A percentile compares a stretch with the other conserved stretches of the same genome.
These are phyloP conservation scores for Coracopsis vasa DNA, from an alignment of 2,113 vertebrate genomes.

Conservation along the genomic window DNA sequence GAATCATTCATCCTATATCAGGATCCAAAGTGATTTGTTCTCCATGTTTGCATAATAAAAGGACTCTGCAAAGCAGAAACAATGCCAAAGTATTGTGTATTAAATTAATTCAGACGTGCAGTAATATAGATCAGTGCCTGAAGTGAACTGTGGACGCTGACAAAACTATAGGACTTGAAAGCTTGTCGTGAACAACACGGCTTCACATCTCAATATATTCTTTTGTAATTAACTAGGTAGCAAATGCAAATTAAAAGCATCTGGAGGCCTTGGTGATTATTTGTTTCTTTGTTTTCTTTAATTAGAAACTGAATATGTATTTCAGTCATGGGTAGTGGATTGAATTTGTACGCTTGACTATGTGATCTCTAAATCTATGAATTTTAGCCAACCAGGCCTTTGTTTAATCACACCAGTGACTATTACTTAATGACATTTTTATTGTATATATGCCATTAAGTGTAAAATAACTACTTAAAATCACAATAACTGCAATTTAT, in stretches of 20 bases:
- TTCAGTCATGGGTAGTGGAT: neutral
- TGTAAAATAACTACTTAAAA: neutral
- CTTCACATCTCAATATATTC: neutral
- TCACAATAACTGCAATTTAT: neutral
- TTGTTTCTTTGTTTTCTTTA: neutral
- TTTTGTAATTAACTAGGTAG: neutral
- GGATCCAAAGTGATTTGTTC: neutral
- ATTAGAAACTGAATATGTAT: neutral
- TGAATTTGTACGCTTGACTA: neutral
- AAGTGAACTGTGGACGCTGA: neutral
- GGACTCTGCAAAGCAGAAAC: neutral
- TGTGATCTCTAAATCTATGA: neutral
- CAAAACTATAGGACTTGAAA: neutral
- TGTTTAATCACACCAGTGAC: neutral
- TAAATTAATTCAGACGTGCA: neutral
- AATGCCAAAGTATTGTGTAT: neutral
- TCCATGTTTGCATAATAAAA: neutral
- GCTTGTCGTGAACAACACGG: neutral
- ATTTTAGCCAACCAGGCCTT: neutral
- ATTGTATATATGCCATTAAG: neutral
- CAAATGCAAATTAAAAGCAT: neutral
- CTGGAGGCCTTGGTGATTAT: neutral
- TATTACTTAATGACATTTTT: neutral
- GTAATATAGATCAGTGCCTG: neutral
- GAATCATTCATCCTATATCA: neutral